Base-by-base conservation (phyloP, 2,113 vertebrate genomes). In the Casuarius casuarius region DNA sequence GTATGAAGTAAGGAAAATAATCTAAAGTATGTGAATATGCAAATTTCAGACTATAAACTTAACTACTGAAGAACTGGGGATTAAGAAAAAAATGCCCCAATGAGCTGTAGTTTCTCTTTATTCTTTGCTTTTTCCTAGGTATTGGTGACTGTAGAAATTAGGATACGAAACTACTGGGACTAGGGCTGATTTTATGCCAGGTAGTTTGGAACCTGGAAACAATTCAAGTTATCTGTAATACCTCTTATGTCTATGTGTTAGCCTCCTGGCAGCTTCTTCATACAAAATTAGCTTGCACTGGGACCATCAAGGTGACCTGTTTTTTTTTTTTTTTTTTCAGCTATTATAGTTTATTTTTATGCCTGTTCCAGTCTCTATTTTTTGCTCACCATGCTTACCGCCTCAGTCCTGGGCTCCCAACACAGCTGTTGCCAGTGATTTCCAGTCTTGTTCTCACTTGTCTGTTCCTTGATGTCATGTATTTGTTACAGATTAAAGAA, bases 271-370 rank as follows among this genome's bases (percentile, higher is more conserved):
- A 94, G 67, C 46, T 86, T n/a, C 68, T 75, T 77, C 63, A 35
- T 46, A 54, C 78, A 83, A 85, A 94, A 93, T 95, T 95, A 94
- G 94, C 67, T 63, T 94, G 71, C 67, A 49, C 40, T 80, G 63
- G n/a, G 63, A 83, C 59, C 77, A 79, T 91, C 87, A 95, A 85
- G 84, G 78, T 97, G 94, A 91, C 95, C 92, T 88, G 54, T 46
- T 91, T 73, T 38, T 38, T 33, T 38, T 87, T 67, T 74, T 73
- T 56, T 65, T 5, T 35, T 7, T 54, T 25, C 2, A 2, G 49
- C 42, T 78, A 19, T 91, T 92, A 40, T 12, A 29, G 52, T 92
- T 95, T 94, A 91, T 89, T 94, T 95, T 96, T 95, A 52, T 91
- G 68, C 58, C 89, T 91, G 40, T 84, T 72, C 68, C 67, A 93